Evolutionary conservation across 2,113 vertebrate species (phyloP), one percentile per base, ranked within the genome.

Genomic region (Potamarius usumacintae): DNA sequence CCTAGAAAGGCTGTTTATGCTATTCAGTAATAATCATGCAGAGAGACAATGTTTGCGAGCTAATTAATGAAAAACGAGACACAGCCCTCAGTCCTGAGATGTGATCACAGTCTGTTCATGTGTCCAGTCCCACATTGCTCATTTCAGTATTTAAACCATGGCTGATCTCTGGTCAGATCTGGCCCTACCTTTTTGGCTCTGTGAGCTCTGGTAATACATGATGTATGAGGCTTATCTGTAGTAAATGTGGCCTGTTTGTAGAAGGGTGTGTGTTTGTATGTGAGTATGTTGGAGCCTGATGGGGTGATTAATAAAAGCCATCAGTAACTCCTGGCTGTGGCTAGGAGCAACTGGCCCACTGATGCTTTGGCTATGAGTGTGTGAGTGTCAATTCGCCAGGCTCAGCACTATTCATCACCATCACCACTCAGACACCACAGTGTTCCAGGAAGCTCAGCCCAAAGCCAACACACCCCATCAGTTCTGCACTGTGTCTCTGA

Each of bases 251-350:
- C 27, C 82, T 76, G 72, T 80, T 84, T 85, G 82, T 85, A 84
- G 76, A 14, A 82, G 67, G 74, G 82, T 52, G 62, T 89, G 76
- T 81, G 48, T 85, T 71, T 89, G 89, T 84, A 86, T 88, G 58
- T 80, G 63, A 89, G 85, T 57, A 7, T 89, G 82, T 18, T 62
- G 87, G 81, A 87, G 71, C 71, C 89, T 76, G 90, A 92, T 92
- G 90, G 84, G 62, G 67, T 93, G 90, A 92, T 92, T 93, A 93
- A 93, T 94, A 90, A 88, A 60, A 88, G 78, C 88, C 88, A 88
- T 92, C 91, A 89, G 87, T 91, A 89, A 93, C 90, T 79, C 89
- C 76, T 63, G 87, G 63, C 48, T 80, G 88, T 88, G 85, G 65
- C 20, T 72, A 58, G 76, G 63, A 88, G 34, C 76, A 55, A 69